These are phyloP conservation scores for Thermophis baileyi DNA, from an alignment of 2,113 vertebrate genomes.

Conservation along the genomic window DNA sequence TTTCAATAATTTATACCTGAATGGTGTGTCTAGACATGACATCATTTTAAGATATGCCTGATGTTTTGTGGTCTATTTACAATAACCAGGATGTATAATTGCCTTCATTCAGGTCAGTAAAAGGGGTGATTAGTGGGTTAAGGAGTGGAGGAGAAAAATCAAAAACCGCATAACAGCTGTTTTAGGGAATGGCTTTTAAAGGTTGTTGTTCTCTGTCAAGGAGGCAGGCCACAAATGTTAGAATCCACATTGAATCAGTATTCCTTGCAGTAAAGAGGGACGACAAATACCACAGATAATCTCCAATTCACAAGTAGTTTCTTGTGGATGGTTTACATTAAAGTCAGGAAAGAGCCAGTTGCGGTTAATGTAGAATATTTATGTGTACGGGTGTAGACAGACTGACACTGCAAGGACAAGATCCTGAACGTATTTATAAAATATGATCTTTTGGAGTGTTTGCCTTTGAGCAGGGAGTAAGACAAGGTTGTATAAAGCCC, in stretches of 20 bases:
- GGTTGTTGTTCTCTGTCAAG: slow-evolving; percentile 63
- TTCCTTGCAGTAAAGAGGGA: slow-evolving; percentile 21
- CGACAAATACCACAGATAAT: slow-evolving; percentile 46
- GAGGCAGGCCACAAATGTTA: slow-evolving; percentile 53
- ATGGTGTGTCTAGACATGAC: slow-evolving; percentile 78
- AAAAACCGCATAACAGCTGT: slow-evolving; percentile 54
- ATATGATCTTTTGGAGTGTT: not conserved
- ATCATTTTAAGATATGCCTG: slow-evolving; percentile 72
- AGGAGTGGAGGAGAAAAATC: slow-evolving; percentile 1
- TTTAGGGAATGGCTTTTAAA: slow-evolving; percentile 48
- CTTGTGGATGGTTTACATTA: slow-evolving; percentile 52
- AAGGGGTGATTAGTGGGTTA: slow-evolving; percentile 33
- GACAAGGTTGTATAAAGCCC: not conserved
- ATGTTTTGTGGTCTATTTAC: slow-evolving; percentile 69
- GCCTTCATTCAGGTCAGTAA: slow-evolving; percentile 54
- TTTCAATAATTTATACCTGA: slow-evolving; percentile 75
- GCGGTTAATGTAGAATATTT: slow-evolving; percentile 36
- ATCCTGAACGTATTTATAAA: not conserved
- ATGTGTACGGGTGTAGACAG: not conserved
- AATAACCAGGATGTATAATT: slow-evolving; percentile 68
- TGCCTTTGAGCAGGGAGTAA: not conserved
- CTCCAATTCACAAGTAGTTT: slow-evolving; percentile 45
- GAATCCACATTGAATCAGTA: slow-evolving; percentile 42
- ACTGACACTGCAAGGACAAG: not conserved
- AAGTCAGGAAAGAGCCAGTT: slow-evolving; percentile 38